A percentile compares a stretch with the other conserved stretches of the same genome.
Evolutionary conservation across 2,113 vertebrate genomes (phyloP).

Genomic region (Balaenoptera acutorostrata): DNA sequence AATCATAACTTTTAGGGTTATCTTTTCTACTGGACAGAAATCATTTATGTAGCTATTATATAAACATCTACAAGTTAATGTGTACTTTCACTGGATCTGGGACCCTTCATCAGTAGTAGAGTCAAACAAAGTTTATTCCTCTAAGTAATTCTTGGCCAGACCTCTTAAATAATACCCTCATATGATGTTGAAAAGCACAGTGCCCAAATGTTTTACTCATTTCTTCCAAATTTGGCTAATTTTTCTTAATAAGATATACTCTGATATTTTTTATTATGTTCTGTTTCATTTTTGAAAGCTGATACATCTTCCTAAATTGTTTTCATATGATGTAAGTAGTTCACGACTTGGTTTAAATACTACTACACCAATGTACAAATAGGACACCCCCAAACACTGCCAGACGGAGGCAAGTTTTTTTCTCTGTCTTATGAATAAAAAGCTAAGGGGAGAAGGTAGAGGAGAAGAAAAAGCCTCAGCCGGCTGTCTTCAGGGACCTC

Average conservation of each 20-base stretch:
- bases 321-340: not conserved
- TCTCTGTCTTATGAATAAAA: not conserved
- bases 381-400: not conserved
- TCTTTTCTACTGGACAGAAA: not conserved
- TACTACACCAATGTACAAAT: not conserved
- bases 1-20: not conserved
- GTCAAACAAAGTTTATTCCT: not conserved
- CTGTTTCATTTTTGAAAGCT: not conserved
- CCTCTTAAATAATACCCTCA: not conserved
- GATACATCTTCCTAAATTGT: not conserved
- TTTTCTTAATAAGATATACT: not conserved
- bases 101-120: not conserved
- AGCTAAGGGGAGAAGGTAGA: not conserved
- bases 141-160: not conserved
- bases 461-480: not conserved
- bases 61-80: not conserved
- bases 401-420: not conserved
- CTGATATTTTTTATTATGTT: not conserved
- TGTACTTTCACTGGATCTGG: not conserved
- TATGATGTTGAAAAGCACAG: not conserved
- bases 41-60: not conserved
- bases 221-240: not conserved
- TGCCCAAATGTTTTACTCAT: not conserved
- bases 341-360: not conserved
- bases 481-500: not conserved